These are phyloP conservation scores for Anabacerthia variegaticeps DNA, from an alignment of 2,797 vertebrate genomes.

Conservation along the genomic window DNA sequence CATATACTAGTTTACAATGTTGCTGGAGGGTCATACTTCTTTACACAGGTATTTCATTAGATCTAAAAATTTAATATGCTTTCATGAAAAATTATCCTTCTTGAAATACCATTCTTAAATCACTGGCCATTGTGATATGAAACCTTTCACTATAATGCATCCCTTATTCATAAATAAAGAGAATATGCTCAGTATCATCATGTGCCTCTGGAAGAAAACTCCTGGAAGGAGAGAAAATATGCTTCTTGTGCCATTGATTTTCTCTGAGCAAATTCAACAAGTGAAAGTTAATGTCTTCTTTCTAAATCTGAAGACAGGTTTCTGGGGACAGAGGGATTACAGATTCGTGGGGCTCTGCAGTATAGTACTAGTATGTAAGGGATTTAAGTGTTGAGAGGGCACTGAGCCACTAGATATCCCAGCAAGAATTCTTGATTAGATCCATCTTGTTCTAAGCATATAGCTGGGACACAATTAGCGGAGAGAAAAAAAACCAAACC, in stretches of 20 bases:
- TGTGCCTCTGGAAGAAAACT: neutral
- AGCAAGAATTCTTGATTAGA: neutral
- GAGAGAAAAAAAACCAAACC: neutral
- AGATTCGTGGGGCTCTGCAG: neutral
- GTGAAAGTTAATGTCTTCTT: neutral
- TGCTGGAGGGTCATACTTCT: neutral
- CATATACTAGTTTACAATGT: neutral
- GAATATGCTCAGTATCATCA: neutral
- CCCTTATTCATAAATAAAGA: neutral
- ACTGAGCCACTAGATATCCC: neutral
- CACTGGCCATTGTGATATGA: neutral
- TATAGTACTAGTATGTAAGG: neutral
- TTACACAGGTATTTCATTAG: neutral
- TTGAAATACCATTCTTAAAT: neutral
- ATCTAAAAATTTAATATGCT: neutral
- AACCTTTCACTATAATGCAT: neutral
- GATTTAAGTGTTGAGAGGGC: neutral
- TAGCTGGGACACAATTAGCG: neutral
- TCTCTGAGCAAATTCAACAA: neutral
- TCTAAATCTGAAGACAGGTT: neutral
- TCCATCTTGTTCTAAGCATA: neutral
- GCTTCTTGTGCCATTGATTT: neutral
- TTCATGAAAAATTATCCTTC: neutral
- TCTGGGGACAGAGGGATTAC: neutral
- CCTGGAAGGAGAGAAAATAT: neutral